Conservation (phyloP, 2,888 invertebrate genomes). For the Phasia obesa region DNA sequence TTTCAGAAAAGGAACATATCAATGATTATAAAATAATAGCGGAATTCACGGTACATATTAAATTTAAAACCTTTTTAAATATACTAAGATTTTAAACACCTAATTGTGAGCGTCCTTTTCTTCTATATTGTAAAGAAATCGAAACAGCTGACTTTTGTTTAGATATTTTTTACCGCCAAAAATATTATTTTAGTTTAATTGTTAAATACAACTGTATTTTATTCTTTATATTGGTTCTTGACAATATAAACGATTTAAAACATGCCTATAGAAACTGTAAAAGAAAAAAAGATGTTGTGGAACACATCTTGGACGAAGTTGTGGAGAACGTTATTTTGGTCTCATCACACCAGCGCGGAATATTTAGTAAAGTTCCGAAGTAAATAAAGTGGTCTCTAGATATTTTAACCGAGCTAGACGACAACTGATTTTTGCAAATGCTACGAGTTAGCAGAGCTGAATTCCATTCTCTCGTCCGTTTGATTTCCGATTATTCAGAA, state of each 20-base stretch:
- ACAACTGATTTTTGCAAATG: background rate
- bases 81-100: no score
- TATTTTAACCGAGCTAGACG: background rate
- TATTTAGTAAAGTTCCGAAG: slow-evolving; percentile 1
- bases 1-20: no score
- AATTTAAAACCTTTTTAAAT: no score
- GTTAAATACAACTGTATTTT: no score
- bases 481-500: background rate
- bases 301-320: background rate
- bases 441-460: background rate
- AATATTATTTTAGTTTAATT: no score
- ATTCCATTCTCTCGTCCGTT: background rate
- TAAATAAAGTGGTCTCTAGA: background rate
- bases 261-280: no score
- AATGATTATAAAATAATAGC: no score
- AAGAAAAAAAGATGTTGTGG: background rate
- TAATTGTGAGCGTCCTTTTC: no score
- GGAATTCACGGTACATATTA: no score
- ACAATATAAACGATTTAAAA: no score
- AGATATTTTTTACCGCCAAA: no score
- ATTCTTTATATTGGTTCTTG: no score
- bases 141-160: background rate
- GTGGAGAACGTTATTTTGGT: background rate
- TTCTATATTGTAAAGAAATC: background rate
- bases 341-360: background rate